Conservation (phyloP, 2,888 invertebrate genomes). For the Drosophila lutescens region DNA sequence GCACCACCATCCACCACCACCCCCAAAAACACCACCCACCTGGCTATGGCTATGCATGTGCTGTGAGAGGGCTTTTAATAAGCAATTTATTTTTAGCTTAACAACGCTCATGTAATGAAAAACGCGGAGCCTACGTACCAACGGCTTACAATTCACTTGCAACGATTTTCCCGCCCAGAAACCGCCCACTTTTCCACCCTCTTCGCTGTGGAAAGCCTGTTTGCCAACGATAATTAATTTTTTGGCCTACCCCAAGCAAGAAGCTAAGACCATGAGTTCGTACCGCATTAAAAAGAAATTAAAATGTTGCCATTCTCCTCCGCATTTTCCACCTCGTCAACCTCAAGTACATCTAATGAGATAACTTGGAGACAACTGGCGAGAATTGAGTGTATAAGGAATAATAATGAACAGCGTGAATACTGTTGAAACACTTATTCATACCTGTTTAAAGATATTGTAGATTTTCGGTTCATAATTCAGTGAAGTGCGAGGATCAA, state of each 20-base stretch:
- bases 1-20: conserved; percentile 3
- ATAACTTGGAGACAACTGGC: conserved; percentile 38
- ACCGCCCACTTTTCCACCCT: conserved; percentile 4
- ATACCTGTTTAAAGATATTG: not conserved
- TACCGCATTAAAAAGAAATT: conserved; percentile 72
- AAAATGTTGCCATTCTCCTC: conserved; percentile 57
- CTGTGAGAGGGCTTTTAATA: conserved; percentile 67
- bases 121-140: conserved; percentile 56
- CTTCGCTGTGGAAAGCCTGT: conserved; percentile 47
- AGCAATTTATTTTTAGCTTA: conserved; percentile 76
- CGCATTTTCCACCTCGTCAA: conserved; percentile 35
- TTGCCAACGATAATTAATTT: conserved; percentile 74
- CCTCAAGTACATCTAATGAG: conserved; percentile 37
- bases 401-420: conserved; percentile 19
- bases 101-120: conserved; percentile 70
- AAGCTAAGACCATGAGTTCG: conserved; percentile 67
- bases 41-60: conserved; percentile 27
- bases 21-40: conserved; percentile 13
- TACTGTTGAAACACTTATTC: conserved; percentile 1
- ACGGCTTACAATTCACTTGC: conserved; percentile 58
- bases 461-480: not conserved
- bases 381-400: conserved; percentile 28
- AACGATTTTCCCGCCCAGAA: conserved; percentile 37
- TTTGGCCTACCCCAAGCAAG: conserved; percentile 50
- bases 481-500: not conserved